Base-by-base conservation (phyloP, 2,113 vertebrate genomes). In the Lamprotornis superbus region DNA sequence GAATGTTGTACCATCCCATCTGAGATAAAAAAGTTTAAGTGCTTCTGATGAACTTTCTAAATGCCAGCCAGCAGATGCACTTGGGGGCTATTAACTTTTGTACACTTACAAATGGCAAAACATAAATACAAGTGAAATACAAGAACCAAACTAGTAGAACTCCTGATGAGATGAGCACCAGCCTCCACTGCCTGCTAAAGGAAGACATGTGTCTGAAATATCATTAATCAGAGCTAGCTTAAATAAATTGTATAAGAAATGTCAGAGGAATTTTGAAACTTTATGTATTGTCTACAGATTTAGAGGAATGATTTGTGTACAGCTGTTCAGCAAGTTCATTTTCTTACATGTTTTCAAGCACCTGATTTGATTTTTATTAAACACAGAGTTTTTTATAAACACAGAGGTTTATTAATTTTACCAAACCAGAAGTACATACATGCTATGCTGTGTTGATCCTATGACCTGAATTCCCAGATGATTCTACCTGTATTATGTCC, bases 11-110 rank as follows among this genome's bases (percentile, higher is more conserved):
- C 44, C 27, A 39, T 95, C 93, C 82, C 84, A 79, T 80, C 6
- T 55, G 89, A 96, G 82, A 92, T 39, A 89, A 83, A 97, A 96
- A 96, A 94, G 68, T 97, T 77, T 59, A 97, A 97, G 49, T 79
- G 85, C 13, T 95, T 74, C 93, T 95, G 75, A 88, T 96, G 96
- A 98, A 97, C 96, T 97, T 98, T 96, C 57, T 90, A 96, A 98
- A 97, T 96, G 81, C 75, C 92, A 97, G 63, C n/a, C 33, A 91
- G 61, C 87, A 97, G 87, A 78, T 90, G 59, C 35, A 40, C 53
- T 50, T 83, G 39, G 37, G 90, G n/a, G 30, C 60, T 94, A 63
- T 94, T 96, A 97, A 90, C 73, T 97, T 94, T 84, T 24, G 7
- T 64, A 69, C 47, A 78, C 63, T 95, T 95, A 44, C 8, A 49